Conservation (phyloP, 2,888 invertebrate species). For the Acleris sparsana region DNA sequence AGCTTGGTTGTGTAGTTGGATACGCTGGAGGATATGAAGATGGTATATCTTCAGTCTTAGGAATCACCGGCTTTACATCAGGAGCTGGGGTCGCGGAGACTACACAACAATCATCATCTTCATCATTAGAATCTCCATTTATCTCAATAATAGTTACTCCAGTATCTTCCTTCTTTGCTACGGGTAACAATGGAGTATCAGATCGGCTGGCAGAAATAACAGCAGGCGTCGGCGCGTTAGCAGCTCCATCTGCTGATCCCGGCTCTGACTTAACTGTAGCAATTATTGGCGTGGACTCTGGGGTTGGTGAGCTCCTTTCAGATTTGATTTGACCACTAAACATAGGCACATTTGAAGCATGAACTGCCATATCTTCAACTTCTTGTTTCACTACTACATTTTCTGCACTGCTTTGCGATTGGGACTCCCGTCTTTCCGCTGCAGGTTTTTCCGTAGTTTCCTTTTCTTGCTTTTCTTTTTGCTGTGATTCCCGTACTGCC, state of each 20-base stretch:
- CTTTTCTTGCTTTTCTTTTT: slow-evolving; percentile 41
- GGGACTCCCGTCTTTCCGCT: slow-evolving; percentile 54
- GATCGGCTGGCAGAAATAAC: slow-evolving; percentile 30
- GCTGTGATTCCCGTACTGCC: slow-evolving; percentile 47
- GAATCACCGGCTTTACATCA: slow-evolving; percentile 69
- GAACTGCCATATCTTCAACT: slow-evolving; percentile 50
- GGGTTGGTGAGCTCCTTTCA: slow-evolving; percentile 66
- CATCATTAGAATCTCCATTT: slow-evolving; percentile 77
- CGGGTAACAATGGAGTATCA: slow-evolving; percentile 56
- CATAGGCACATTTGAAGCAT: slow-evolving; percentile 54
- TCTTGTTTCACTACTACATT: slow-evolving; percentile 72
- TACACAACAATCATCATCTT: slow-evolving; percentile 78
- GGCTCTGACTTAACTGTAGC: slow-evolving; percentile 69
- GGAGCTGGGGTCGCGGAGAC: slow-evolving; percentile 76
- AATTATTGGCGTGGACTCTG: slow-evolving; percentile 58
- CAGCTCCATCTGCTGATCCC: slow-evolving; percentile 42
- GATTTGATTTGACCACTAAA: slow-evolving; percentile 69
- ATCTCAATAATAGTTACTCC: slow-evolving; percentile 73
- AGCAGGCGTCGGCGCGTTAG: slow-evolving; percentile 16
- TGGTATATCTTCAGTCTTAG: slow-evolving; percentile 62
- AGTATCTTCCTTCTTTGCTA: slow-evolving; percentile 67
- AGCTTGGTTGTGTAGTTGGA: slow-evolving; percentile 53
- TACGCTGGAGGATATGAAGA: slow-evolving; percentile 56
- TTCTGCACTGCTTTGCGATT: slow-evolving; percentile 43
- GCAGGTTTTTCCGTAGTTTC: slow-evolving; percentile 37